Percentiles rank a stretch among this genome's conserved stretches.
phyloP scores from a whole-genome alignment of 1,140 invertebrate genomes.

The Megalopta genalis region DNA sequence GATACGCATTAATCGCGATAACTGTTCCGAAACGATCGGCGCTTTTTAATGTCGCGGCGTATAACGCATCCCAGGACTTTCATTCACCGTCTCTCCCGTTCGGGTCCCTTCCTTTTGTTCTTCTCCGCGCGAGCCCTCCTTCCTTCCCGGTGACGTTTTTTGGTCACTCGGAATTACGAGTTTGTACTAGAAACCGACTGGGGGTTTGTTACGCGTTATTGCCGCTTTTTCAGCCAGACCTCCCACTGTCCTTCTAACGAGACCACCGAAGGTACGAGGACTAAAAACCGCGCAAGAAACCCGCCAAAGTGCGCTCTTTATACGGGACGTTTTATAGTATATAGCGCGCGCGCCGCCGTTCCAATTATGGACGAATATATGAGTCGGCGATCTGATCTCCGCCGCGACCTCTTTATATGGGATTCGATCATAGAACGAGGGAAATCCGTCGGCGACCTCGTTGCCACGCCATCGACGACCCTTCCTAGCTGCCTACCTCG shows the following conservation, averaged over 20 bases:
- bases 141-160: neutral
- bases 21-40: neutral
- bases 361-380: slow-evolving; percentile 66
- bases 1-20: slow-evolving; percentile 18
- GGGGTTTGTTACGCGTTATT: slow-evolving; percentile 38
- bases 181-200: slow-evolving; percentile 21
- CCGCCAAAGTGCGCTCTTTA: slow-evolving; percentile 61
- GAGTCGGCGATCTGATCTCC: slow-evolving; percentile 21
- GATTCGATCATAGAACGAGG: slow-evolving; percentile 32
- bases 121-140: neutral
- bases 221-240: slow-evolving; percentile 55
- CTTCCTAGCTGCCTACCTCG: neutral
- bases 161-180: slow-evolving; percentile 13
- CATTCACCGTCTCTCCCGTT: neutral
- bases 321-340: slow-evolving; percentile 62
- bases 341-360: slow-evolving; percentile 48
- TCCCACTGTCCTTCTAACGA: slow-evolving; percentile 64
- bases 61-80: neutral
- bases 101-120: neutral
- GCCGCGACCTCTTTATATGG: slow-evolving; percentile 53
- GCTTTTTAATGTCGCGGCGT: neutral
- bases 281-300: slow-evolving; percentile 60
- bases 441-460: slow-evolving; percentile 33
- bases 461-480: slow-evolving; percentile 10
- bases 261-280: slow-evolving; percentile 57